Evolutionary conservation across 53 echinoderm and acorn worm genomes (phyloP).

Genomic region (Pentamera pediparva): DNA sequence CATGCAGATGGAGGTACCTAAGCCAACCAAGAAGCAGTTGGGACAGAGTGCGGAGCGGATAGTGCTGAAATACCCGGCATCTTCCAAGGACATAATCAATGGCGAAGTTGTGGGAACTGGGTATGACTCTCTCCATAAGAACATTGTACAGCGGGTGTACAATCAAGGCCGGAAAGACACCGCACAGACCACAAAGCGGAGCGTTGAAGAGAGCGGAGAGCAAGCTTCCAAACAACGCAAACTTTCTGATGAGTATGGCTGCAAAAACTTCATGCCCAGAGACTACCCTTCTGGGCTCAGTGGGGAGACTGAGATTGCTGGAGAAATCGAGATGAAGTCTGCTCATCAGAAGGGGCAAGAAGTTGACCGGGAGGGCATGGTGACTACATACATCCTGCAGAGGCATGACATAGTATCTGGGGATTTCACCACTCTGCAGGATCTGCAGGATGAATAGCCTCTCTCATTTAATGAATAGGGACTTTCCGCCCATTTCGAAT

Average conservation of each 20-base stretch:
- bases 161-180: slow-evolving; percentile 9
- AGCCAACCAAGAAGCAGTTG: slow-evolving; percentile 1
- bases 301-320: no score
- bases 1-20: not conserved
- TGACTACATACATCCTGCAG: no score
- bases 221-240: not conserved
- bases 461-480: no score
- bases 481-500: no score
- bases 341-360: no score
- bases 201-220: not conserved
- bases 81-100: not conserved
- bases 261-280: slow-evolving; percentile 1
- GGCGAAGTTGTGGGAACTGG: slow-evolving; percentile 9
- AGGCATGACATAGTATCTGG: no score
- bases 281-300: not conserved
- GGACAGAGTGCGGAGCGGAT: not conserved
- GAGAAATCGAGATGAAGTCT: no score
- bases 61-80: not conserved
- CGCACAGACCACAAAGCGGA: no score
- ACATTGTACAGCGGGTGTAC: slow-evolving; percentile 6
- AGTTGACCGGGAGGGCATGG: no score
- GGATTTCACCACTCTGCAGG: no score
- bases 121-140: slow-evolving; percentile 25
- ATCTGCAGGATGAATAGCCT: no score
- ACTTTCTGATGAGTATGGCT: not conserved